Percentiles rank a stretch among this genome's conserved stretches.
Conservation (phyloP, 2,113 vertebrate species). For the Urocolius indicus region DNA sequence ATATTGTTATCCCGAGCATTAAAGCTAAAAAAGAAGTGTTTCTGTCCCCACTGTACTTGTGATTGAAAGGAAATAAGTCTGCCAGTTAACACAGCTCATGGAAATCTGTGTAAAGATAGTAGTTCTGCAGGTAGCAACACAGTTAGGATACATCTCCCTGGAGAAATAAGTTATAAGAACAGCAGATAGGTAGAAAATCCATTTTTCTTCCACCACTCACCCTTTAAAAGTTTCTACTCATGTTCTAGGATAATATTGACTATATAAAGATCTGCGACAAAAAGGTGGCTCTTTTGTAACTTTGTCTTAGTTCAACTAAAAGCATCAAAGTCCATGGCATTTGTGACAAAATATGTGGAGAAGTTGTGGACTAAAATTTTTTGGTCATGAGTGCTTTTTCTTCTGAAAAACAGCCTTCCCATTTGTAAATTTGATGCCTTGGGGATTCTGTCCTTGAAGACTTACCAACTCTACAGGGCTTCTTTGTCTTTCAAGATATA, state of each 20-base stretch:
- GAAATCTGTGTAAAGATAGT: neutral
- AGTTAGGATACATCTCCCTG: neutral
- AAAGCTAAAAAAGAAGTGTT: neutral
- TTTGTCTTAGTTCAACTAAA: neutral
- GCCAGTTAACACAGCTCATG: neutral
- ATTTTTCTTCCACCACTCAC: neutral
- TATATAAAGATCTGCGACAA: neutral
- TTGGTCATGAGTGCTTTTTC: neutral
- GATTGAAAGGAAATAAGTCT: neutral
- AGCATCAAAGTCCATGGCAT: neutral
- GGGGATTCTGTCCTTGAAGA: neutral
- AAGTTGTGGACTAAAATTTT: neutral
- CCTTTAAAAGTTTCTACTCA: neutral
- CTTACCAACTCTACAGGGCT: too few species aligned
- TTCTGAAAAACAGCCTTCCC: neutral
- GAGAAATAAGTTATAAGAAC: neutral
- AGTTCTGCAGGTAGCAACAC: neutral
- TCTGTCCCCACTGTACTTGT: neutral
- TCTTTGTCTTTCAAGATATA: neutral
- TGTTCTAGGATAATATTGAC: neutral
- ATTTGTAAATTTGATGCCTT: neutral
- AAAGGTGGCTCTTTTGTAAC: neutral
- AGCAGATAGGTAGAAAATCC: accelerated
- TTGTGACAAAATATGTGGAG: neutral
- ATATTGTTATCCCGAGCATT: neutral